phyloP scores from a whole-genome alignment of 1,140 invertebrate genomes.

The Drosophila pruinosa region DNA sequence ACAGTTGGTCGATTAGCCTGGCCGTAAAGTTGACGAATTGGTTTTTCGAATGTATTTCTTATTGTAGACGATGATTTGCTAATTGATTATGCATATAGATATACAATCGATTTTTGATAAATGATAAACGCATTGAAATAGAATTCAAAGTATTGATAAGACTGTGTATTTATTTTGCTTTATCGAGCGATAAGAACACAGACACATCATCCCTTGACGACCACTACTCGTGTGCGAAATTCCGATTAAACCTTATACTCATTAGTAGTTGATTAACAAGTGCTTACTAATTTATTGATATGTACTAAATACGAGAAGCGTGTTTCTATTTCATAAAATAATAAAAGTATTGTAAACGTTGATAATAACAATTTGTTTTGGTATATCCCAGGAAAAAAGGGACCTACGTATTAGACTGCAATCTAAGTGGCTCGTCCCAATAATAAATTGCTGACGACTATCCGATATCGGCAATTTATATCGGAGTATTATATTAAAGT shows the following conservation, averaged over 20 bases:
- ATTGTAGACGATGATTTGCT: not conserved
- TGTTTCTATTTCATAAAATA: constrained; percentile 23
- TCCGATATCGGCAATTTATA: constrained; percentile 24
- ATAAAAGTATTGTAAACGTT: constrained; percentile 18
- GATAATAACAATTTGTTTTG: not conserved
- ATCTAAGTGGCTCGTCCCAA: not conserved
- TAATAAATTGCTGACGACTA: constrained; percentile 9
- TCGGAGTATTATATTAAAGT: constrained; percentile 16
- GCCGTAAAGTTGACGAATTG: not conserved
- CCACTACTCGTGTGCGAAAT: not conserved
- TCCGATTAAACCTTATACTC: not conserved
- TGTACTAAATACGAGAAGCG: constrained; percentile 1
- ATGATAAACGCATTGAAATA: not conserved
- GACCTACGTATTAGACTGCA: not conserved
- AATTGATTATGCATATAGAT: not conserved
- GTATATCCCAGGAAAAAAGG: not conserved
- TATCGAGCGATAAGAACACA: not conserved
- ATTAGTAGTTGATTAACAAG: not conserved
- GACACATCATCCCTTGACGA: not conserved
- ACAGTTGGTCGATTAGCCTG: not conserved
- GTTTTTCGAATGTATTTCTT: not conserved
- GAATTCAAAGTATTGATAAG: not conserved
- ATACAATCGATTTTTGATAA: not conserved
- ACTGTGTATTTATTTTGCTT: not conserved
- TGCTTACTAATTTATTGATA: constrained; percentile 4